Conservation (phyloP, 1,140 invertebrate genomes). For the Drosophila truncata region DNA sequence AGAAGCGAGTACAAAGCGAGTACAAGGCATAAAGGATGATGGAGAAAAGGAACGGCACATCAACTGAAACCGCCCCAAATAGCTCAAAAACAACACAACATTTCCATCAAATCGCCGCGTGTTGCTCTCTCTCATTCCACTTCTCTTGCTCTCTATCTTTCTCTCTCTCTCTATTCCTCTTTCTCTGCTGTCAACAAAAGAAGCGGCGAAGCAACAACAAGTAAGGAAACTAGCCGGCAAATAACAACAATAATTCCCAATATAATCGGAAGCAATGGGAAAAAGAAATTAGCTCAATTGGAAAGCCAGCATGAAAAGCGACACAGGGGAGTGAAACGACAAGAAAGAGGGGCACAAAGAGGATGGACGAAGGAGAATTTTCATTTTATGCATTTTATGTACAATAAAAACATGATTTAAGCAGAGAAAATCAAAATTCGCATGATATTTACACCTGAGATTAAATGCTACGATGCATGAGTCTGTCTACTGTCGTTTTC, state of each 20-base stretch:
- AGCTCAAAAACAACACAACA: slow-evolving; percentile 33
- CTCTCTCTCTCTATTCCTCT: slow-evolving; percentile 3
- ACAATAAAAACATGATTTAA: slow-evolving; percentile 27
- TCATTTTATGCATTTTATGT: slow-evolving; percentile 44
- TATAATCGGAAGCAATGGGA: slow-evolving; percentile 81
- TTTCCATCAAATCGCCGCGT: slow-evolving; percentile 35
- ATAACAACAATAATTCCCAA: slow-evolving; percentile 65
- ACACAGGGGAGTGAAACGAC: slow-evolving; percentile 24
- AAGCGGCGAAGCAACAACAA: slow-evolving; percentile 47
- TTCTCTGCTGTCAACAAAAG: slow-evolving; percentile 37
- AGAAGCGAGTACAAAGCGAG: slow-evolving; percentile 8
- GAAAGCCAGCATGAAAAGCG: slow-evolving; percentile 60
- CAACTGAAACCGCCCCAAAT: slow-evolving; percentile 45
- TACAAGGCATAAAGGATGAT: slow-evolving; percentile 27
- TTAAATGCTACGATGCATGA: not conserved
- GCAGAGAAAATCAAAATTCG: slow-evolving; percentile 21
- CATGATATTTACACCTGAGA: slow-evolving; percentile 25
- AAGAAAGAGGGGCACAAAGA: slow-evolving; percentile 17
- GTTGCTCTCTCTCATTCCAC: slow-evolving; percentile 9
- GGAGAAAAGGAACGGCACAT: slow-evolving; percentile 13
- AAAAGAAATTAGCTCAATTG: slow-evolving; percentile 81
- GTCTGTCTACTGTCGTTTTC: not conserved
- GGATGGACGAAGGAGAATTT: slow-evolving; percentile 3
- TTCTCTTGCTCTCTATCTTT: not conserved
- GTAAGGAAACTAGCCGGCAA: slow-evolving; percentile 58